phyloP scores from a whole-genome alignment of 2,888 invertebrate genomes.

The Odontothrips loti region DNA sequence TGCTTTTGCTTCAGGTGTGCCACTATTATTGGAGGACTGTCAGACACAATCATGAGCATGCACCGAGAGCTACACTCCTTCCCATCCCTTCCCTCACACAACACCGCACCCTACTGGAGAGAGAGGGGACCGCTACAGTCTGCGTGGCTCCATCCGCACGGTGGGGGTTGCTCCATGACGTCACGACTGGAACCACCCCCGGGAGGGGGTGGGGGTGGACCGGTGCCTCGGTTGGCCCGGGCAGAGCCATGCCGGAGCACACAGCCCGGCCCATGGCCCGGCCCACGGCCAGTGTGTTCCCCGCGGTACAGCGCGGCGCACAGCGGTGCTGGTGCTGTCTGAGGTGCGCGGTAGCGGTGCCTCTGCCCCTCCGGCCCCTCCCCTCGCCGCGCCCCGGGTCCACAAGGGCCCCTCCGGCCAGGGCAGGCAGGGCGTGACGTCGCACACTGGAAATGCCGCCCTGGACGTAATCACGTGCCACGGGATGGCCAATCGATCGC shows the following conservation, averaged over 20 bases:
- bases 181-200: conserved; percentile 3
- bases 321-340: background rate
- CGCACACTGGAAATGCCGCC: too few relatives aligned
- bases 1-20: too few relatives aligned
- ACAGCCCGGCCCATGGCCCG: background rate
- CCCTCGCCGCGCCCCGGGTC: background rate
- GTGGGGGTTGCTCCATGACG: background rate
- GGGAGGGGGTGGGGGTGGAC: background rate
- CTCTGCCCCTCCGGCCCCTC: background rate
- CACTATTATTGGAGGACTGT: too few relatives aligned
- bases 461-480: background rate
- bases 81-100: too few relatives aligned
- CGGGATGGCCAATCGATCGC: too few relatives aligned
- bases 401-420: background rate
- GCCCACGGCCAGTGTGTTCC: background rate
- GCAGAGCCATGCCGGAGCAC: too few relatives aligned
- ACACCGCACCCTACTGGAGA: background rate
- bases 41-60: too few relatives aligned
- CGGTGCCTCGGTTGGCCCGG: background rate
- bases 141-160: background rate
- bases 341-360: background rate
- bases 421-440: background rate
- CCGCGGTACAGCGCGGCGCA: background rate
- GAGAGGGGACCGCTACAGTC: background rate
- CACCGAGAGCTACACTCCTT: too few relatives aligned